Evolutionary conservation across 2,888 invertebrate species (phyloP).

Genomic region (Diachrysia chrysitis): DNA sequence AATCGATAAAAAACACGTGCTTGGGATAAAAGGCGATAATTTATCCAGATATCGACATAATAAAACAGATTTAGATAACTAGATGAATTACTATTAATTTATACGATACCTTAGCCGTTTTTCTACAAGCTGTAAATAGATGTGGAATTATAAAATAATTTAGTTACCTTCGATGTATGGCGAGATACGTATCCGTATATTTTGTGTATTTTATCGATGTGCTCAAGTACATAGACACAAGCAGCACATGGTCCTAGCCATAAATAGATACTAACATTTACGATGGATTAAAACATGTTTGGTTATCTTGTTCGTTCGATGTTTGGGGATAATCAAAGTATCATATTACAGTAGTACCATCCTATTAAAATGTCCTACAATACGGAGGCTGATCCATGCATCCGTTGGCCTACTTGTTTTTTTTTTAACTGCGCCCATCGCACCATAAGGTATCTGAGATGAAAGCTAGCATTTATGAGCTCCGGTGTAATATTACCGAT

Average conservation of each 20-base stretch:
- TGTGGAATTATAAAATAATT: not conserved
- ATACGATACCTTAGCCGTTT: not conserved
- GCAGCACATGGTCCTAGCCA: constrained; percentile 16
- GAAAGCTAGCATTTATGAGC: constrained; percentile 83
- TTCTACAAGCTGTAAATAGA: not conserved
- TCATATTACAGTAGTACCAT: constrained; percentile 78
- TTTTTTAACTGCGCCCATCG: constrained; percentile 69
- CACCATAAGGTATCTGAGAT: constrained; percentile 77
- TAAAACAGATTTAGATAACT: constrained; percentile 10
- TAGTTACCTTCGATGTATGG: no score
- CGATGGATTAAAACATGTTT: constrained; percentile 53
- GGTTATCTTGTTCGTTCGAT: constrained; percentile 28
- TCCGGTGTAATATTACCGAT: constrained; percentile 79
- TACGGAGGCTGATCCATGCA: constrained; percentile 68
- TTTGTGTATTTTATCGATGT: constrained; percentile 22
- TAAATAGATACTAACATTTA: constrained; percentile 48
- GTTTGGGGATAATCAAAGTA: constrained; percentile 58
- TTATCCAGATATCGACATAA: constrained; percentile 29
- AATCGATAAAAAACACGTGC: constrained; percentile 51
- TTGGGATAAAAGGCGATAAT: constrained; percentile 36
- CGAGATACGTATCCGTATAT: not conserved
- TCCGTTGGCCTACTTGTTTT: constrained; percentile 66
- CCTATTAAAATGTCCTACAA: constrained; percentile 72
- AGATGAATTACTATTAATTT: not conserved
- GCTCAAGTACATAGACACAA: constrained; percentile 1